A percentile compares a stretch with the other conserved stretches of the same genome.
Conservation (phyloP, 2,888 invertebrate genomes). For the Xanthostigma xanthostigma region DNA sequence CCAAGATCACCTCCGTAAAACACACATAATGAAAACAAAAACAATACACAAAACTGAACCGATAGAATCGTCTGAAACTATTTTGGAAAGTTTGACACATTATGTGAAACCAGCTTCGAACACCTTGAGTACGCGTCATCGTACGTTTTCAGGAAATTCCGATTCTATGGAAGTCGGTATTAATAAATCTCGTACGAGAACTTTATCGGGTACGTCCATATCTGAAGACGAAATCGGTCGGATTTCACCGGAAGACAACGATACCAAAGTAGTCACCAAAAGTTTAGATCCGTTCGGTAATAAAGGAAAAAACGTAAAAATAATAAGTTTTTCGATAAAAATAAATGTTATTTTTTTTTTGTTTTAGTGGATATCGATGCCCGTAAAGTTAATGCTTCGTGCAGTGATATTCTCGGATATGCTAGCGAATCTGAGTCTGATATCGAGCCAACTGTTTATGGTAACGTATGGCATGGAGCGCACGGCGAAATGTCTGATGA, state of each 20-base stretch:
- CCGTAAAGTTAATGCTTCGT: slow-evolving; percentile 33
- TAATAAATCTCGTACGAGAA: slow-evolving; percentile 7
- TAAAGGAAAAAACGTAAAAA: slow-evolving; percentile 11
- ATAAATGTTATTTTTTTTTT: slow-evolving; percentile 1
- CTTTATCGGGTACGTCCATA: slow-evolving; percentile 17
- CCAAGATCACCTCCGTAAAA: slow-evolving; percentile 50
- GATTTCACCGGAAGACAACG: slow-evolving; percentile 29
- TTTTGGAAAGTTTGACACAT: slow-evolving; percentile 48
- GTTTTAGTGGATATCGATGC: slow-evolving; percentile 38
- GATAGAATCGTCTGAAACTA: slow-evolving; percentile 48
- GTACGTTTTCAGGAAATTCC: slow-evolving; percentile 3
- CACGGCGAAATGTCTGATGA: slow-evolving; percentile 58
- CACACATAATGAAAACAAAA: slow-evolving; percentile 45
- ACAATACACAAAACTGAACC: slow-evolving; percentile 43
- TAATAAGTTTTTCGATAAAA: neutral
- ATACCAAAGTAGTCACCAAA: slow-evolving; percentile 29
- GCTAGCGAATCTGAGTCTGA: slow-evolving; percentile 64
- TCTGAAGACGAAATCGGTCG: slow-evolving; percentile 21
- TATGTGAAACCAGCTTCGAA: slow-evolving; percentile 33
- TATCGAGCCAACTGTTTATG: slow-evolving; percentile 44
- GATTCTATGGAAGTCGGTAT: neutral
- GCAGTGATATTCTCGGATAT: slow-evolving; percentile 46
- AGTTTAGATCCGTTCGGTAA: slow-evolving; percentile 44
- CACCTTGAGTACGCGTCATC: slow-evolving; percentile 7
- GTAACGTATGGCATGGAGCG: slow-evolving; percentile 44